Evolutionary conservation across 1,140 invertebrate genomes (phyloP), one percentile per base, ranked within the genome.

Genomic region (Drosophila micromelanica): DNA sequence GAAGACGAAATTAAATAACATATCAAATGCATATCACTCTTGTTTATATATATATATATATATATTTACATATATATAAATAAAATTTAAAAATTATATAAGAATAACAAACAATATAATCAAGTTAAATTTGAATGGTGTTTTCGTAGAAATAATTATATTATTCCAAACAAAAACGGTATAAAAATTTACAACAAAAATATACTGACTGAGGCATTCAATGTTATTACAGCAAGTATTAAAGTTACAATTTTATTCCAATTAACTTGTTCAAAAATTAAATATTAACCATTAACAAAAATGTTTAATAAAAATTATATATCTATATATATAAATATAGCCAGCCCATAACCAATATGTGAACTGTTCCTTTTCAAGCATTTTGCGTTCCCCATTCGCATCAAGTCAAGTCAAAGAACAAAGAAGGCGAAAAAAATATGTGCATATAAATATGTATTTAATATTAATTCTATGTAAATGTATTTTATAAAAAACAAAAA

Each of bases 141-240:
- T 78, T 78, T 75, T 75, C 49, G 48, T 80, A 80, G 78, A 76
- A 67, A 55, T 54, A 30, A 38, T 43, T 37, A 55, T 20, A n/a
- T 13, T 63, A 46, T 38, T 9, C 52, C 6, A 38, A 56, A 55
- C 1, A 46, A 3, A 52, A n/a, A n/a, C n/a, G 9, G 32, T 51
- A 35, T n/a, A 32, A 48, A 51, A 15, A 42, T 12, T 35, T 17
- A 61, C 27, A 48, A 9, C 46, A 65, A 67, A 38, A 62, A 71
- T 61, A 82, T 87, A 87, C 82, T 87, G 82, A 87, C 82, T 87
- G 82, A 87, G 84, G 82, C 82, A 87, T 87, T 89, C 84, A 87
- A 87, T 89, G 84, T 86, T 85, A 85, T 68, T 48, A 71, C 59
- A 67, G 64, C 54, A 77, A 86, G 60, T 73, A 78, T 75, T 75